phyloP scores from a whole-genome alignment of 2,888 invertebrate species.

The Gortyna flavago region DNA sequence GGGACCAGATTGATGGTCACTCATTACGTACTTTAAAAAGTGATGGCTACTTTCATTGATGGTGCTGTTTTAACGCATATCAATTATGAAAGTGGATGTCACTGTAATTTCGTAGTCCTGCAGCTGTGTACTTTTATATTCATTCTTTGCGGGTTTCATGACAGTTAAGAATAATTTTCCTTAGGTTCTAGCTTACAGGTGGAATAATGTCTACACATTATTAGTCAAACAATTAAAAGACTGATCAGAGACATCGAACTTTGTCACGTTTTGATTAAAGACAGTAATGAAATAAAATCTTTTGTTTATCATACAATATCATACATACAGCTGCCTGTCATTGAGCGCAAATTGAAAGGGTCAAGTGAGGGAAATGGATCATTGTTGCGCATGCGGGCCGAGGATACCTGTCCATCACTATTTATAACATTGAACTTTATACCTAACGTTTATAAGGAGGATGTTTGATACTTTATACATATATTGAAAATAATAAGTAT shows the following conservation, averaged over 20 bases:
- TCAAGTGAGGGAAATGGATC: slow-evolving; percentile 56
- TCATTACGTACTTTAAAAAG: slow-evolving; percentile 61
- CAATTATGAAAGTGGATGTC: background rate
- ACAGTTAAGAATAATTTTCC: background rate
- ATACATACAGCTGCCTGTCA: slow-evolving; percentile 13
- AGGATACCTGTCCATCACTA: slow-evolving; percentile 52
- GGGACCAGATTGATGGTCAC: slow-evolving; percentile 75
- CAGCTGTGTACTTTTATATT: background rate
- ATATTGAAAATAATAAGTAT: too few relatives aligned
- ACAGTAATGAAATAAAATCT: background rate
- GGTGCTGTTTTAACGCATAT: slow-evolving; percentile 26
- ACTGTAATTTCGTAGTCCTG: background rate
- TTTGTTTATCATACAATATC: slow-evolving; percentile 25
- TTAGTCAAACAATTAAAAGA: too few relatives aligned
- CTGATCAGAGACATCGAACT: background rate
- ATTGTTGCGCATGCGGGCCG: slow-evolving; percentile 47
- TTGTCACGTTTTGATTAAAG: background rate
- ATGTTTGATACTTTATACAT: background rate
- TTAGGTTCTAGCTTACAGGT: background rate
- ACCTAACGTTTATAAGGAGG: background rate
- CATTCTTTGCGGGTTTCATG: background rate
- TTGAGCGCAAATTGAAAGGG: slow-evolving; percentile 52
- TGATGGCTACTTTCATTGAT: slow-evolving; percentile 12
- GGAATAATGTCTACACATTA: too few relatives aligned
- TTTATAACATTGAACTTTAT: slow-evolving; percentile 41